These are phyloP conservation scores for Ceramica pisi DNA, from an alignment of 2,888 invertebrate species.

Conservation along the genomic window DNA sequence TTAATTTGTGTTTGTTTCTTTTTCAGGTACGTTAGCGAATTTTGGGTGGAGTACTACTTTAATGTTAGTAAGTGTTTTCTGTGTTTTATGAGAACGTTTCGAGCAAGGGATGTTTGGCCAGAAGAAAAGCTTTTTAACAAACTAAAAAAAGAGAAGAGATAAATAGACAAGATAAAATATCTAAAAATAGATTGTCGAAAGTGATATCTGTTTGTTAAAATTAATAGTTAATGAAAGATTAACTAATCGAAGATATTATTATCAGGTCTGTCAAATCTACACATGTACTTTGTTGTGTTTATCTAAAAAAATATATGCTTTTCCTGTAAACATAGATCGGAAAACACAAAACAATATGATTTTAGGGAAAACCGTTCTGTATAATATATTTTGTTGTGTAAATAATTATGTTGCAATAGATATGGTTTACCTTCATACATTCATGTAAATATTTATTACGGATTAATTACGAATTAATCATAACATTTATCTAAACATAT, in stretches of 20 bases:
- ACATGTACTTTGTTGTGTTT: no score
- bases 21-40: slow-evolving; percentile 81
- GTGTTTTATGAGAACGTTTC: slow-evolving; percentile 39
- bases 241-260: no score
- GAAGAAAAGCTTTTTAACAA: slow-evolving; percentile 1
- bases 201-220: neutral
- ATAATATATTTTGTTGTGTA: neutral
- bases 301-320: neutral
- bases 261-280: no score
- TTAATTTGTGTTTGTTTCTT: slow-evolving; percentile 74
- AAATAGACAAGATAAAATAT: no score
- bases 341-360: neutral
- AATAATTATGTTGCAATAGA: slow-evolving; percentile 16
- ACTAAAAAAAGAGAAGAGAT: no score
- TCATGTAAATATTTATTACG: neutral
- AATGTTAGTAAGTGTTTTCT: slow-evolving; percentile 57
- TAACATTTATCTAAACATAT: slow-evolving; percentile 11
- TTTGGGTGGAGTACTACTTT: slow-evolving; percentile 49
- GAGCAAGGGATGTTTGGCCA: neutral
- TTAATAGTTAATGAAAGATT: no score
- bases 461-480: slow-evolving; percentile 27
- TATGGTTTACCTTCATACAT: neutral
- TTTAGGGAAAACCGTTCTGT: neutral
- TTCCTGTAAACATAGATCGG: neutral
- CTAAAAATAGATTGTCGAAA: neutral